phyloP scores from a whole-genome alignment of 2,797 vertebrate species.

The Oreochromis grahami region DNA sequence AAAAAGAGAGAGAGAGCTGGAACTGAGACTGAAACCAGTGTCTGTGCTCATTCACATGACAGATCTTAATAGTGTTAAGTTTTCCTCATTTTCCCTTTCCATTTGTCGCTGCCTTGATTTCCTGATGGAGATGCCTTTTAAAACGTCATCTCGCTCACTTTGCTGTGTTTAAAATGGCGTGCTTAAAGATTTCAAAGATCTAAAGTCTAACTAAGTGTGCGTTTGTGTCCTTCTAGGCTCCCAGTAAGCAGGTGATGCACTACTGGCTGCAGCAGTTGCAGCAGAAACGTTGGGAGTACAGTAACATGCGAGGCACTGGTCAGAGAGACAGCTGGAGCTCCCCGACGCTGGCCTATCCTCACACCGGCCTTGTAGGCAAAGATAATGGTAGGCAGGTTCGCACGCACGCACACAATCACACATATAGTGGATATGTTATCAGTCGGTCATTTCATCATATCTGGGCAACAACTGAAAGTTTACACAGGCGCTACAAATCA shows the following conservation, averaged over 20 bases:
- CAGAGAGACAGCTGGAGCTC: conserved; percentile 82
- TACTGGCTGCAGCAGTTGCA: conserved; percentile 97
- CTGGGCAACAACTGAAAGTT: conserved; percentile 11
- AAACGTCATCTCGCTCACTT: not conserved
- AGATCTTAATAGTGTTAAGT: not conserved
- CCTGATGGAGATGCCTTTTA: not conserved
- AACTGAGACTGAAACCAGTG: conserved; percentile 73
- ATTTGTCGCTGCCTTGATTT: not conserved
- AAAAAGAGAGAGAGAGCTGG: conserved; percentile 23
- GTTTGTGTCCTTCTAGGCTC: conserved; percentile 76
- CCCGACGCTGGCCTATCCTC: conserved; percentile 69
- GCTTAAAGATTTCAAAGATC: not conserved
- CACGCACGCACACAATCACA: not conserved
- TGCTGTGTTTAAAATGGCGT: not conserved
- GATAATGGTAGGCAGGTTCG: conserved; percentile 78
- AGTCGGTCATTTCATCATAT: not conserved
- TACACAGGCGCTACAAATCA: not conserved
- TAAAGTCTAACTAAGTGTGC: not conserved
- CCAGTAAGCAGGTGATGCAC: conserved; percentile 87
- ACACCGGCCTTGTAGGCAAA: conserved; percentile 90
- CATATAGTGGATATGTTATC: not conserved
- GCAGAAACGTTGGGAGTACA: conserved; percentile 96
- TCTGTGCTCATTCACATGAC: conserved; percentile 53
- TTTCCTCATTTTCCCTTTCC: not conserved
- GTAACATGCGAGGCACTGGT: conserved; percentile 76